Evolutionary conservation across 2,113 vertebrate genomes (phyloP).

Genomic region (Hyaena hyaena): DNA sequence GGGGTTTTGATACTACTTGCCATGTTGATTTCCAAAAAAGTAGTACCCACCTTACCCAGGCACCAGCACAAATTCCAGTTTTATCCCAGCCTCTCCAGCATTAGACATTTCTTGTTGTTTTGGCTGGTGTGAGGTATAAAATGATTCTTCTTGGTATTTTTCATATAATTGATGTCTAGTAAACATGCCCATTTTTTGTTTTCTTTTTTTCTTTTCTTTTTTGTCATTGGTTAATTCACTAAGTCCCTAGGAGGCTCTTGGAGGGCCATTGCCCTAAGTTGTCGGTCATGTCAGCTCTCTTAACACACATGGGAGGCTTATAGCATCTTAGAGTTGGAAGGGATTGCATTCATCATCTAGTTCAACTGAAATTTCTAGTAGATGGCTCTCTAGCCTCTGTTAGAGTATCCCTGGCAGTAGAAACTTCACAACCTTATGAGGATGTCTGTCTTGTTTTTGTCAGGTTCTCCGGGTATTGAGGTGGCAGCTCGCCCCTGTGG

Average conservation of each 20-base stretch:
- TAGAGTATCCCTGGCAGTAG: neutral
- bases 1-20: neutral
- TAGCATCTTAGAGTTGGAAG: conserved; percentile 28
- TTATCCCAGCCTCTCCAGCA: neutral
- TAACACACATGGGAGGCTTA: neutral
- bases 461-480: neutral
- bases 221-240: neutral
- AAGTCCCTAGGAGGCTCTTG: neutral
- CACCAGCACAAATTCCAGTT: neutral
- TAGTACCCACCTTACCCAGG: neutral
- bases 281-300: neutral
- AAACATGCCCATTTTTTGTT: neutral
- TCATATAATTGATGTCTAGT: neutral
- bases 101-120: neutral
- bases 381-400: neutral
- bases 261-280: neutral
- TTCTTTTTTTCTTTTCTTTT: neutral
- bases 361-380: conserved; percentile 15
- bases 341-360: neutral
- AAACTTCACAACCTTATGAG: neutral
- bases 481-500: neutral
- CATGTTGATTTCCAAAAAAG: conserved; percentile 18
- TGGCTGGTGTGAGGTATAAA: neutral
- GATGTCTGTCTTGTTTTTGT: neutral
- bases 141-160: conserved; percentile 40